Evolutionary conservation across 2,888 invertebrate species (phyloP).

Genomic region (Busseola fusca): DNA sequence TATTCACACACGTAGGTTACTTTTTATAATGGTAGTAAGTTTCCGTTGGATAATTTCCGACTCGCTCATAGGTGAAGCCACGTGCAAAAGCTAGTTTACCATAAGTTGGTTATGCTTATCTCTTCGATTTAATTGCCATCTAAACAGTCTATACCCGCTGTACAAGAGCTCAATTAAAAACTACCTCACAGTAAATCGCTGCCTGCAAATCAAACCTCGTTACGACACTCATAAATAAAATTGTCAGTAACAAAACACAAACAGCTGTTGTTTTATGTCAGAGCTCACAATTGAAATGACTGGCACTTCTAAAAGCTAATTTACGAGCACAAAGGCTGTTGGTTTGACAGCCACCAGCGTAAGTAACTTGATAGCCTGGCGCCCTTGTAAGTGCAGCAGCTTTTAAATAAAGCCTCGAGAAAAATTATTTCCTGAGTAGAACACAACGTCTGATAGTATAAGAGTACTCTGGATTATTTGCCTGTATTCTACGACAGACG

Average conservation of each 20-base stretch:
- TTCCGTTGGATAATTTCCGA: background rate
- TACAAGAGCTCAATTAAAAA: background rate
- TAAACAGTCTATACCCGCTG: background rate
- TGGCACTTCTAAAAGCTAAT: conserved; percentile 8
- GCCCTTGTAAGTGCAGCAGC: conserved; percentile 20
- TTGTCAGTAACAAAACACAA: background rate
- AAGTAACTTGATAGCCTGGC: background rate
- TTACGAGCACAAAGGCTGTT: conserved; percentile 31
- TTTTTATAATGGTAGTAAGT: background rate
- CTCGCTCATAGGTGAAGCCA: too few species aligned
- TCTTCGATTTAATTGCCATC: background rate
- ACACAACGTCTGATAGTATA: background rate
- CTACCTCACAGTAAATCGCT: background rate
- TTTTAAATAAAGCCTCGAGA: conserved; percentile 10
- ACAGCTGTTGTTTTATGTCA: conserved; percentile 6
- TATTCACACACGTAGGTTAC: background rate
- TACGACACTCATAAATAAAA: conserved; percentile 9
- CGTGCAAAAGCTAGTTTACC: background rate
- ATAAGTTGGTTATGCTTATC: background rate
- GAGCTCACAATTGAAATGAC: conserved; percentile 7
- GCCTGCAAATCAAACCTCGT: background rate
- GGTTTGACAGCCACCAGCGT: conserved; percentile 6
- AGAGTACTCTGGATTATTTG: background rate
- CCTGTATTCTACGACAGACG: background rate
- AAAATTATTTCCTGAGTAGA: conserved; percentile 3